Evolutionary conservation across 1,140 invertebrate species (phyloP).

Genomic region (Zophobas atratus): DNA sequence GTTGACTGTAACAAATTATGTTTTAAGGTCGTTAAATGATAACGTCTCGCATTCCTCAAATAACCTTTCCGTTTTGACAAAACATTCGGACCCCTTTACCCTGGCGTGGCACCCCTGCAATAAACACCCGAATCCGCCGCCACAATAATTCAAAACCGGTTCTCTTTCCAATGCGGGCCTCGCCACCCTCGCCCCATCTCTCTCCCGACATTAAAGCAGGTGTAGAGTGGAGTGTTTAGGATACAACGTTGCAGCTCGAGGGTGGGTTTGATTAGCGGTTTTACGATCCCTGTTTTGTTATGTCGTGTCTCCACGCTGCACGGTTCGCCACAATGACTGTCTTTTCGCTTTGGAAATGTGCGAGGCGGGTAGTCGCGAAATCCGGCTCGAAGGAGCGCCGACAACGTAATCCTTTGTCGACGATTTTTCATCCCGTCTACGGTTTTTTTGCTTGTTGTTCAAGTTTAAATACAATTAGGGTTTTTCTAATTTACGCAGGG

Average conservation of each 20-base stretch:
- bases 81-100: constrained; percentile 48
- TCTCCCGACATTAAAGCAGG: constrained; percentile 54
- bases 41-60: constrained; percentile 47
- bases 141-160: constrained; percentile 49
- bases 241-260: constrained; percentile 57
- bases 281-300: constrained; percentile 55
- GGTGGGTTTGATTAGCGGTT: constrained; percentile 60
- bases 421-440: background rate
- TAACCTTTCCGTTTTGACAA: constrained; percentile 51
- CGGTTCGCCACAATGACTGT: constrained; percentile 50
- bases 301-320: constrained; percentile 52
- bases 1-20: constrained; percentile 47
- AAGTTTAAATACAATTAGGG: no score
- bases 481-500: no score
- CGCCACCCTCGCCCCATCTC: constrained; percentile 43
- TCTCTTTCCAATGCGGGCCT: constrained; percentile 25
- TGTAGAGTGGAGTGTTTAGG: constrained; percentile 60
- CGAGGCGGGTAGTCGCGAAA: no score
- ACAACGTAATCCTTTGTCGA: background rate
- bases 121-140: constrained; percentile 48
- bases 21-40: constrained; percentile 50
- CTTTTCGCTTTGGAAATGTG: background rate
- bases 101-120: constrained; percentile 43
- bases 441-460: no score
- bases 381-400: no score